A percentile compares a stretch with the other conserved stretches of the same genome.
Evolutionary conservation across 2,113 vertebrate genomes (phyloP).

Genomic region (Rhabdomys dilectus): DNA sequence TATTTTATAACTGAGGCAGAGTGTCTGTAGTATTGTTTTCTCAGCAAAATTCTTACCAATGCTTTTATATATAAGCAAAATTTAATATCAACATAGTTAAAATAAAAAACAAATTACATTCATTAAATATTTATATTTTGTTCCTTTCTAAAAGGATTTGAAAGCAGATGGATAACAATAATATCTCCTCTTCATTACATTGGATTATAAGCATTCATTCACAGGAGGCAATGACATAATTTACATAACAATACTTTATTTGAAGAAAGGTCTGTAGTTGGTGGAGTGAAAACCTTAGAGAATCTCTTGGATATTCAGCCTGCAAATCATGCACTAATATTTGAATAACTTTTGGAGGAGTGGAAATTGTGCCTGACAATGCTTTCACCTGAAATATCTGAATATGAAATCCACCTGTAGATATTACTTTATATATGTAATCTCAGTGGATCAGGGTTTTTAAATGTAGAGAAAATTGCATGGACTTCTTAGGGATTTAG

Average conservation of each 20-base stretch:
- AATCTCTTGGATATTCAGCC: background rate
- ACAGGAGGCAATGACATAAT: background rate
- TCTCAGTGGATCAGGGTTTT: background rate
- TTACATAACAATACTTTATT: background rate
- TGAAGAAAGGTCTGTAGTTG: background rate
- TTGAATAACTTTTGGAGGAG: conserved; percentile 2
- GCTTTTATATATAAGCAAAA: conserved; percentile 35
- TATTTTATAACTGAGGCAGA: background rate
- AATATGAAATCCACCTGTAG: background rate
- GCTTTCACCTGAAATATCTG: background rate
- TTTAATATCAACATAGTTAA: background rate
- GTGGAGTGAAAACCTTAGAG: background rate
- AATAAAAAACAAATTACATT: background rate
- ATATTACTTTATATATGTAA: background rate
- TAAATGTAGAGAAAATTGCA: background rate
- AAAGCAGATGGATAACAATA: background rate
- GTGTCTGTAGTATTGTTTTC: conserved; percentile 20
- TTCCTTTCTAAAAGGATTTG: background rate
- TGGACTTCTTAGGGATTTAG: background rate
- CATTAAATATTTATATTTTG: conserved; percentile 56
- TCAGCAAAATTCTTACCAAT: background rate
- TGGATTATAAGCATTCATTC: background rate
- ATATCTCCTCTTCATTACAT: background rate
- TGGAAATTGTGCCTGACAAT: background rate
- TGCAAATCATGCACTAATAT: background rate